Evolutionary conservation across 2,797 vertebrate species (phyloP), one percentile per base, ranked within the genome.

Genomic region (Gymnodraco acuticeps): DNA sequence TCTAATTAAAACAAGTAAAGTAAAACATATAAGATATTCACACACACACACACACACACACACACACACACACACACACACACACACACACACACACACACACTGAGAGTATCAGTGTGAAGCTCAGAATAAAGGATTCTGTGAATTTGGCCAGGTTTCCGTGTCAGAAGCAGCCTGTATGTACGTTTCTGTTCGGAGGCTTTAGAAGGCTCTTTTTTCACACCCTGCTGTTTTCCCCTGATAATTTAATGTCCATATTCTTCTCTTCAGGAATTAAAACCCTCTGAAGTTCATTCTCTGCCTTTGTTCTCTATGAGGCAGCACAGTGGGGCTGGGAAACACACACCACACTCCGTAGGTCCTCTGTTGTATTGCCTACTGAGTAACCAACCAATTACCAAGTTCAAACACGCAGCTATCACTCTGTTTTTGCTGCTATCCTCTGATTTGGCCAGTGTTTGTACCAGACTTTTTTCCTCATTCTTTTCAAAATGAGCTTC

Each of bases 151-250:
- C 93, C 88, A 92, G 93, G 92, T 93, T 94, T 93, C 92, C 86
- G 89, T 93, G 91, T 92, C 91, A 92, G 91, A 92, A 93, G 89
- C 88, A 89, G 91, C 80, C 87, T 87, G 87, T 85, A 85, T 89
- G 84, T 90, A 81, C 71, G 79, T 88, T 86, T 81, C 84, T 76
- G 75, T 90, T 81, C 31, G 69, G 76, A 23, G 73, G 87, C 86
- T 93, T 93, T 91, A 89, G 87, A 91, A 90, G 85, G 84, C 87
- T 93, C 87, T 93, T 92, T 91, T 83, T 91, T 89, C 89, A 90
- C 88, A 91, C 94, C 92, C 92, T 95, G 92, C 93, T 93, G 92
- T 95, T 95, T 93, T 17, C 94, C 79, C 91, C 90, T 93, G 94
- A 95, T 95, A 94, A 94, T 93, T 94, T 91, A 90, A 87, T 93